Percentiles rank a stretch among this genome's conserved stretches.
These are phyloP conservation scores for Sebastes matsubarae DNA, from an alignment of 2,797 vertebrate species.

Conservation along the genomic window DNA sequence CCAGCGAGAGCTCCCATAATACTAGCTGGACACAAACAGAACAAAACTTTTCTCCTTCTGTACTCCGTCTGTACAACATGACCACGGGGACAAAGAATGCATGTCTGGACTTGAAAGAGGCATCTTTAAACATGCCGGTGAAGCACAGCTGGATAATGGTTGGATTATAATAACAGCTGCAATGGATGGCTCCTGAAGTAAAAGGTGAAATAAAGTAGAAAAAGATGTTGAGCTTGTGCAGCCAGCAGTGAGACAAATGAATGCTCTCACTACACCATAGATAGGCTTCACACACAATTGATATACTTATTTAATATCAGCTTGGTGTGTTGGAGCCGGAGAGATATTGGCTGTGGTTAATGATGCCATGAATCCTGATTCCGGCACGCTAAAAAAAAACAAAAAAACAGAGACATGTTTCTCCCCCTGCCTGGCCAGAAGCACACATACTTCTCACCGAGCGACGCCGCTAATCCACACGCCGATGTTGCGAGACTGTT, in stretches of 20 bases:
- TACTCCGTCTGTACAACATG: neutral
- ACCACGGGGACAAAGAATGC: constrained; percentile 28
- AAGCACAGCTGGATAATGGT: constrained; percentile 57
- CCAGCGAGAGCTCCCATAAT: constrained; percentile 41
- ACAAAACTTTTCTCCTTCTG: constrained; percentile 33
- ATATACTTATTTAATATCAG: constrained; percentile 76
- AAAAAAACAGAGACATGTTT: constrained; percentile 39
- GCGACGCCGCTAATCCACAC: constrained; percentile 65
- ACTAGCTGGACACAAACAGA: constrained; percentile 39
- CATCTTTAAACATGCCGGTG: constrained; percentile 39
- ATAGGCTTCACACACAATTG: constrained; percentile 58
- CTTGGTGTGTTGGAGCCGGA: constrained; percentile 45
- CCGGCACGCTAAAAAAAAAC: neutral
- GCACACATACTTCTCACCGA: constrained; percentile 64
- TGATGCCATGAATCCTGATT: constrained; percentile 75
- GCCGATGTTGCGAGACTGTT: constrained; percentile 67
- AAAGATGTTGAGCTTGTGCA: constrained; percentile 41
- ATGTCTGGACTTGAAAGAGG: constrained; percentile 47
- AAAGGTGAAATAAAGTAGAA: constrained; percentile 45
- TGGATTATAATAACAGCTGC: constrained; percentile 58
- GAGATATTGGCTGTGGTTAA: constrained; percentile 71
- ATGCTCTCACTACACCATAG: constrained; percentile 44
- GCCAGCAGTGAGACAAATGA: constrained; percentile 60
- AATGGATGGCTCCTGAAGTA: constrained; percentile 6
- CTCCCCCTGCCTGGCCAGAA: constrained; percentile 62